These are phyloP conservation scores for Solea senegalensis DNA, from an alignment of 2,113 vertebrate species.

Conservation along the genomic window DNA sequence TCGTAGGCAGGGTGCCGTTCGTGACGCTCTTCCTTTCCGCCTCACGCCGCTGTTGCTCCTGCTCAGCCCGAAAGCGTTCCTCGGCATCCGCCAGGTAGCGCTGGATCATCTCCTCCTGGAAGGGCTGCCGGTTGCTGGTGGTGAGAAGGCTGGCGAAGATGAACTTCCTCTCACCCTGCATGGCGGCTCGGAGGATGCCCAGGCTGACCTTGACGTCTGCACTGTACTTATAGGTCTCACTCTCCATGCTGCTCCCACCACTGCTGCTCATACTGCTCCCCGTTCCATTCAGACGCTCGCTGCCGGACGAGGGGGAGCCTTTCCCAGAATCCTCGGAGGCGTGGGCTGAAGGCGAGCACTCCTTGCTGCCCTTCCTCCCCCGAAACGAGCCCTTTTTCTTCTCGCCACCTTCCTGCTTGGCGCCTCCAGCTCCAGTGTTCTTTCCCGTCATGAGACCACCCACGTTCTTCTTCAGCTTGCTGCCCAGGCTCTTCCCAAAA, in stretches of 20 bases:
- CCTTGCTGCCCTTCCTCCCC: slow-evolving; percentile 87
- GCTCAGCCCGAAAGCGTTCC: slow-evolving; percentile 89
- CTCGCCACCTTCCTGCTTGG: slow-evolving; percentile 84
- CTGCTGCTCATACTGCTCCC: slow-evolving; percentile 72
- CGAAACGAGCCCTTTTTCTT: slow-evolving; percentile 93
- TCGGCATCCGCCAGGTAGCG: slow-evolving; percentile 90
- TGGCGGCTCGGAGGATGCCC: slow-evolving; percentile 87
- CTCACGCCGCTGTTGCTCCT: slow-evolving; percentile 87
- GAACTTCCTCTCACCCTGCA: slow-evolving; percentile 94
- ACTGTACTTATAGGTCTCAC: slow-evolving; percentile 86
- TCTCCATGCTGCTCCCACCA: slow-evolving; percentile 67
- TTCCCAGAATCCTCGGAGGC: slow-evolving; percentile 84
- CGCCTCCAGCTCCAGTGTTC: slow-evolving; percentile 60
- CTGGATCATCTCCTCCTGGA: slow-evolving; percentile 98
- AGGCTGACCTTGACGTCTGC: slow-evolving; percentile 91
- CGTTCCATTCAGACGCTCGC: slow-evolving; percentile 68
- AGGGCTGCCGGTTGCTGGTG: slow-evolving; percentile 92
- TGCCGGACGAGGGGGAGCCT: slow-evolving; percentile 76
- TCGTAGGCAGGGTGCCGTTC: slow-evolving; percentile 53
- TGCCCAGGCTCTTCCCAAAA: slow-evolving; percentile 95
- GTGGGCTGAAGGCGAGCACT: slow-evolving; percentile 79
- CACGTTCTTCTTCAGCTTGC: slow-evolving; percentile 95
- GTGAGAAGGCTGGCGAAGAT: slow-evolving; percentile 90
- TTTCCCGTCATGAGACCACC: slow-evolving; percentile 94
- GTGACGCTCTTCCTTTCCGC: slow-evolving; percentile 80